Evolutionary conservation across 2,113 vertebrate genomes (phyloP).

Genomic region (Manacus vitellinus): DNA sequence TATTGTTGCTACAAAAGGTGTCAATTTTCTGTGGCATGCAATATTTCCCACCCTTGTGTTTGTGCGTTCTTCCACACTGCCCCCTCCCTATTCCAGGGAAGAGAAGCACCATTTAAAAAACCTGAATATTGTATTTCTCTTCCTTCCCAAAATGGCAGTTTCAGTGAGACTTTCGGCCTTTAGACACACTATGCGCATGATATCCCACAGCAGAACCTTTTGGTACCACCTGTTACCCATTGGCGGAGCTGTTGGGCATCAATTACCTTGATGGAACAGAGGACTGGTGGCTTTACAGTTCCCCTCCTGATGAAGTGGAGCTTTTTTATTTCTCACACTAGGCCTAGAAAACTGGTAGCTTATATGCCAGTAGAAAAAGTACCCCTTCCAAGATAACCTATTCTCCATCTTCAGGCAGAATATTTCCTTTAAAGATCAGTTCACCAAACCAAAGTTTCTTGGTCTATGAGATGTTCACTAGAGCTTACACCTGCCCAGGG

Average conservation of each 20-base stretch:
- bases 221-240: not conserved
- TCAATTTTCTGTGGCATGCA: not conserved
- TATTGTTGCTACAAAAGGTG: not conserved
- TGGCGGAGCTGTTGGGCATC: fast-evolving
- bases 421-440: not conserved
- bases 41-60: not conserved
- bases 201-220: not conserved
- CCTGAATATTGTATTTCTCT: not conserved
- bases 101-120: not conserved
- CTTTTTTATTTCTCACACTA: not conserved
- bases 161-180: not conserved
- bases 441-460: not conserved
- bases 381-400: not conserved
- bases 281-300: not conserved
- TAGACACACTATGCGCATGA: fast-evolving
- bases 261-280: not conserved
- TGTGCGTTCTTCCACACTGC: fast-evolving
- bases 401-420: not conserved
- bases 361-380: not conserved
- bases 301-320: fast-evolving
- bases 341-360: not conserved
- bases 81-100: not conserved
- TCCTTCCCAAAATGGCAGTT: not conserved
- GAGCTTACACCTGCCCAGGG: not conserved
- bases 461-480: not conserved